Conservation (phyloP, 2,888 invertebrate species). For the Drosophila merina region DNA sequence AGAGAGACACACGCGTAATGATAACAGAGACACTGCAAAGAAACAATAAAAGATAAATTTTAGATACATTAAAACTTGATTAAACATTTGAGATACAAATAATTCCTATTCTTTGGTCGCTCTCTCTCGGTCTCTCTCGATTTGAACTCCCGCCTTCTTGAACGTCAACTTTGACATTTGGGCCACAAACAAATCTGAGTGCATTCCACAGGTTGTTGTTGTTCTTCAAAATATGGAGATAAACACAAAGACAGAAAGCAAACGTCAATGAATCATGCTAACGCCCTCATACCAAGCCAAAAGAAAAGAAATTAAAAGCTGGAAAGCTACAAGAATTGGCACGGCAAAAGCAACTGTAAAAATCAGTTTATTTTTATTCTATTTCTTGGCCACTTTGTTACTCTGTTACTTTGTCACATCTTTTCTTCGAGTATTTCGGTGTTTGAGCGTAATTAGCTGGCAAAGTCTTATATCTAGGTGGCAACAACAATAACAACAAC, state of each 20-base stretch:
- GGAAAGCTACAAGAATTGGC: constrained; percentile 44
- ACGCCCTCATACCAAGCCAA: constrained; percentile 35
- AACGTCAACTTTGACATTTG: constrained; percentile 71
- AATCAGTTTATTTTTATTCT: constrained; percentile 50
- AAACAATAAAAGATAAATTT: constrained; percentile 13
- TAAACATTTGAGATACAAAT: neutral
- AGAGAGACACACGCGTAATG: constrained; percentile 21
- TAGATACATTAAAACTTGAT: neutral
- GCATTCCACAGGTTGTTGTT: constrained; percentile 65
- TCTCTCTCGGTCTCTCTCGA: neutral
- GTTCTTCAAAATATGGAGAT: constrained; percentile 21
- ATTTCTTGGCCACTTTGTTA: neutral
- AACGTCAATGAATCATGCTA: constrained; percentile 63
- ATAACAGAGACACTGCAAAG: constrained; percentile 39
- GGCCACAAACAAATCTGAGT: constrained; percentile 17
- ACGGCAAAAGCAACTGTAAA: constrained; percentile 23
- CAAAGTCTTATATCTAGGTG: constrained; percentile 31
- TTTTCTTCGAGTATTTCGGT: constrained; percentile 21
- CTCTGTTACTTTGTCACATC: constrained; percentile 21
- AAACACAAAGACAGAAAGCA: constrained; percentile 20
- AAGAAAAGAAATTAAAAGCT: constrained; percentile 32
- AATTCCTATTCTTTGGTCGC: neutral
- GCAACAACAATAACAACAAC: constrained; percentile 50
- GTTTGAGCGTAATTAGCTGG: constrained; percentile 59
- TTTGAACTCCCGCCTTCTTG: constrained; percentile 42